Base-by-base conservation (phyloP, 2,888 invertebrate genomes). In the Temnothorax ravouxi region DNA sequence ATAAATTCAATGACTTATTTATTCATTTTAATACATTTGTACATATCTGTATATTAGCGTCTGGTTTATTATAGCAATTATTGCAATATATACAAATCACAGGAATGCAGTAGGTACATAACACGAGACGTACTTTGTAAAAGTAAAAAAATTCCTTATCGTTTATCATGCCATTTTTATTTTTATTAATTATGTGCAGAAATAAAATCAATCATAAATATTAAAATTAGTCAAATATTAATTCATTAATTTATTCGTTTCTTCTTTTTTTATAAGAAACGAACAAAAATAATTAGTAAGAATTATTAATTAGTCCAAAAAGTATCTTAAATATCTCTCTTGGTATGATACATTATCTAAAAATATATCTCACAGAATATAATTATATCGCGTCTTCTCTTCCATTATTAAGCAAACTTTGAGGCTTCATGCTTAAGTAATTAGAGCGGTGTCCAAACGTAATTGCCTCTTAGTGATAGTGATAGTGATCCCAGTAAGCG, bases 401-500 rank as follows among this genome's bases (percentile, higher is more conserved):
- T 34, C 5, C 3, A 18, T 34, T 66, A 38, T 47, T 21, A 34
- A 75, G 11, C n/a, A 64, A 75, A 75, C 11, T 74, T 44, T 8
- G 6, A 18, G 18, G 15, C 6, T 44, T 75, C n/a, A n/a, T 64
- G 47, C 34, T 52, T 52, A 41, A 54, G n/a, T 77, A 77, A 67
- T 54, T 54, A n/a, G 15, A 1, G 34, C 6, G 34, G 34, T 62
- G 8, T 67, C 13, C 54, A 54, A 69, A 29, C n/a, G 54, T 29
- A 52, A 52, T 76, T 64, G 13, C 5, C 25, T 9, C 13, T n/a
- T n/a, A 38, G 34, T n/a, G 9, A 79, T 71, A n/a, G n/a, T 34
- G 34, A 38, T 21, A 59, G 18, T 56, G 34, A 47, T 15, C 34
- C 34, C 15, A 11, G 34, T 34, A n/a, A 13, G 25, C 18, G 25